These are phyloP conservation scores for Dendrolimus punctatus DNA, from an alignment of 1,140 invertebrate species.

Conservation along the genomic window DNA sequence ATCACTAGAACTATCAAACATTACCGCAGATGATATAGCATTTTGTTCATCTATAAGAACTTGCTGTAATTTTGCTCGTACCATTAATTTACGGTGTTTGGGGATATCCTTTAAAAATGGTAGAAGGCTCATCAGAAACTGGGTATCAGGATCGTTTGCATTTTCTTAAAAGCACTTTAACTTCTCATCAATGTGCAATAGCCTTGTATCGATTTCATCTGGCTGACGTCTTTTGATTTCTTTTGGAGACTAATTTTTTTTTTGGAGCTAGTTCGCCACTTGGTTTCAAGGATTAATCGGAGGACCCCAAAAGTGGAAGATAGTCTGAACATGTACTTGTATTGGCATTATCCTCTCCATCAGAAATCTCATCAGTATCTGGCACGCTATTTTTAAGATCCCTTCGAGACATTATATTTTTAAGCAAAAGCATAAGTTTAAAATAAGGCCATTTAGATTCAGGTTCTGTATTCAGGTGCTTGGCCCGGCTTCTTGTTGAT, in stretches of 20 bases:
- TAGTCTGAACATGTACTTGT: neutral
- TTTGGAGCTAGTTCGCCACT: slow-evolving; percentile 1
- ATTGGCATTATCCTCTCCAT: neutral
- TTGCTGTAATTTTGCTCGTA: too few relatives aligned
- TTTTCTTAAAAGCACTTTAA: neutral
- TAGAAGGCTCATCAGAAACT: slow-evolving; percentile 1
- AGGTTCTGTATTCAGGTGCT: slow-evolving; percentile 1
- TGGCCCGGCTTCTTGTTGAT: neutral
- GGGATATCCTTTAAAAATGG: neutral
- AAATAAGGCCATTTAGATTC: slow-evolving; percentile 1
- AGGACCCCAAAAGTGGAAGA: neutral
- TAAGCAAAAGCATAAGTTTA: neutral
- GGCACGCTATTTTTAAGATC: neutral
- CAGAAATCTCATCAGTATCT: slow-evolving; percentile 1
- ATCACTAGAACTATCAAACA: too few relatives aligned
- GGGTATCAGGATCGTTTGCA: slow-evolving; percentile 1
- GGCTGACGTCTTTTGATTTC: neutral
- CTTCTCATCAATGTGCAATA: neutral
- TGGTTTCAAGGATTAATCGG: neutral
- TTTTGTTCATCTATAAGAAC: too few relatives aligned
- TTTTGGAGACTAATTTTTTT: neutral
- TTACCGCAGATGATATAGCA: too few relatives aligned
- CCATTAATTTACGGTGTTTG: neutral
- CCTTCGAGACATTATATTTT: neutral
- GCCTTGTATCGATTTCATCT: slow-evolving; percentile 1